Evolutionary conservation across 2,113 vertebrate genomes (phyloP), one percentile per base, ranked within the genome.

Genomic region (Centropus bengalensis): DNA sequence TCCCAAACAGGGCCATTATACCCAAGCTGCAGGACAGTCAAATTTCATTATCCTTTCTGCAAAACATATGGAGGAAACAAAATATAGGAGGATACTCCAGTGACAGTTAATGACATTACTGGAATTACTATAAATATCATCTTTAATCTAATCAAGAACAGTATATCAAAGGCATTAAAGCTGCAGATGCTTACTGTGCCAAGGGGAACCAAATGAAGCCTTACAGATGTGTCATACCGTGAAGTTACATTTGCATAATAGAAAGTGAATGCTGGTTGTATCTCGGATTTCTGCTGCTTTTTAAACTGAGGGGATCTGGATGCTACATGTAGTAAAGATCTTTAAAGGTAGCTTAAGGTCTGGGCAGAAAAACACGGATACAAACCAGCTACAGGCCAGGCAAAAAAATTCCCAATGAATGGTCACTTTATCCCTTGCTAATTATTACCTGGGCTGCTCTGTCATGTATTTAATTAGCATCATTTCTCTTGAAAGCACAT

Each of bases 221-320:
- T 97, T 96, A 96, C 97, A 95, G 85, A 96, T 92, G 91, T 94
- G 91, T 97, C 91, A 94, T 94, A 96, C 92, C 90, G 91, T 96
- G 95, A 96, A 96, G 97, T 83, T 96, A 71, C 84, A 97, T 96
- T 98, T 97, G 96, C 96, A 96, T 96, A 96, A 96, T 96, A 83
- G 90, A 96, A 97, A 97, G 95, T 86, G 95, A 97, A 96, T 96
- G 91, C 96, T 96, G 79, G 91, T 88, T 97, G 73, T 94, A 96
- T 94, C 95, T 97, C 54, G 8, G 81, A 88, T 98, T 97, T 95
- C 96, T 86, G 60, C 82, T 83, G 94, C 89, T 91, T 96, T 47
- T 96, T 84, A 94, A 96, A 81, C 75, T 23, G 11, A 75, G 63
- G 71, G 47, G n/a, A 81, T 92, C 32, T 93, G 86, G 58, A 73